phyloP scores from a whole-genome alignment of 2,797 vertebrate species.

The Lithobates pipiens region DNA sequence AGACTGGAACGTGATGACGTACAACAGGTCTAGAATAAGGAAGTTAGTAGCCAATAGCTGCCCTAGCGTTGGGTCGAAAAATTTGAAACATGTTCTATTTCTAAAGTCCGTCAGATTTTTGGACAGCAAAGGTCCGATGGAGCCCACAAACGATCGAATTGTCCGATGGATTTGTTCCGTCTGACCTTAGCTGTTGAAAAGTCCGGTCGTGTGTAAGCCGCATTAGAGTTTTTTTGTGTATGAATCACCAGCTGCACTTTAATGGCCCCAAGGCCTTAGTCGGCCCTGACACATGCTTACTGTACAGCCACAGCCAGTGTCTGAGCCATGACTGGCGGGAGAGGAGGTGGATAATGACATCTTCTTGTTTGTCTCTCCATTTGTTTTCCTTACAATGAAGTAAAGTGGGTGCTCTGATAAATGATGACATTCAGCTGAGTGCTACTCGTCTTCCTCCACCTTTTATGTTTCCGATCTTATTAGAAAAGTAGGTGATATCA shows the following conservation, averaged over 20 bases:
- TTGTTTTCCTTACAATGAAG: constrained; percentile 21
- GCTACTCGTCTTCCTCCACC: constrained; percentile 16
- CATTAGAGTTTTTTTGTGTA: no score
- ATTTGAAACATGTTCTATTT: no score
- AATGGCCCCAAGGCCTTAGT: constrained; percentile 12
- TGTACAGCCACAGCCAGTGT: constrained; percentile 24
- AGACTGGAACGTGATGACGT: no score
- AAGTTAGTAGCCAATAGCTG: no score
- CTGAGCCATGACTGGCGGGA: constrained; percentile 12
- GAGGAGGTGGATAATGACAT: constrained; percentile 34
- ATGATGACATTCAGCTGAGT: constrained; percentile 44
- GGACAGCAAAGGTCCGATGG: no score
- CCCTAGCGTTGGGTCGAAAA: no score
- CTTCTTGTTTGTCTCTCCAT: constrained; percentile 36
- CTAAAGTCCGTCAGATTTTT: no score
- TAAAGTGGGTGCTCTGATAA: constrained; percentile 17
- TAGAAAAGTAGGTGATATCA: background rate
- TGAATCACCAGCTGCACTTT: constrained; percentile 7
- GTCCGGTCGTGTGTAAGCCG: no score
- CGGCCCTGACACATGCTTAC: background rate
- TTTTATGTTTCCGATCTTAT: constrained; percentile 16
- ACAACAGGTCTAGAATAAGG: no score
- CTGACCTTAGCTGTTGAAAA: no score
- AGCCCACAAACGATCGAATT: no score
- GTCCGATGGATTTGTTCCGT: no score